Conservation (phyloP, 35 echinoderm and acorn worm genomes). For the Apostichopus californicus region DNA sequence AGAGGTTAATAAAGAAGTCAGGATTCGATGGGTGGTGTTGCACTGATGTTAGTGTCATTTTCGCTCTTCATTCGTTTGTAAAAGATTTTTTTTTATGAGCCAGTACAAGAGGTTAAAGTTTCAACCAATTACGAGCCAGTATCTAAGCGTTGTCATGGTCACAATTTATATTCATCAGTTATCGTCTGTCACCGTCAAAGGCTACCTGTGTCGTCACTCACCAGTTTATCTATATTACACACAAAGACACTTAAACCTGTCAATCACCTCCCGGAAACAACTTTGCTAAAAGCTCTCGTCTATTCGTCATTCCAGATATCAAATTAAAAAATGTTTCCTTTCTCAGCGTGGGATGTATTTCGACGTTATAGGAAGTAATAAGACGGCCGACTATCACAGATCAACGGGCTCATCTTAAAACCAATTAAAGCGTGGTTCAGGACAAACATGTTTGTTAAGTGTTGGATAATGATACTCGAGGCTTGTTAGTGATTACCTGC, state of each 20-base stretch:
- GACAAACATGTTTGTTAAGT: slow-evolving; percentile 40
- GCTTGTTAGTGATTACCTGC: slow-evolving; percentile 30
- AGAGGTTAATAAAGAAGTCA: too few species aligned
- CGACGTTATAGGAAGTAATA: slow-evolving; percentile 8
- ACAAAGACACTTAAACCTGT: slow-evolving; percentile 13
- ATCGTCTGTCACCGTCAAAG: neutral
- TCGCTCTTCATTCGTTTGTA: too few species aligned
- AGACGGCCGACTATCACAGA: neutral
- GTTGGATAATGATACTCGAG: slow-evolving; percentile 26
- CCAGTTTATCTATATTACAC: neutral
- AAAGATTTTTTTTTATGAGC: too few species aligned
- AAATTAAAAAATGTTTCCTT: slow-evolving; percentile 27
- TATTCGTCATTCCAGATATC: slow-evolving; percentile 11
- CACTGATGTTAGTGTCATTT: too few species aligned
- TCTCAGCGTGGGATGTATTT: slow-evolving; percentile 6
- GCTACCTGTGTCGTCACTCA: neutral
- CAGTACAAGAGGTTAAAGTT: too few species aligned
- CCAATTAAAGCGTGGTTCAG: slow-evolving; percentile 17
- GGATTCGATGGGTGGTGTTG: too few species aligned
- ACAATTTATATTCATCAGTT: neutral
- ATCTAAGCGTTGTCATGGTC: neutral
- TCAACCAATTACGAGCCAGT: too few species aligned
- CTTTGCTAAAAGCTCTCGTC: slow-evolving; percentile 31
- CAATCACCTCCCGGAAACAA: slow-evolving; percentile 38
- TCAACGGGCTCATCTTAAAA: neutral